Evolutionary conservation across 1,140 invertebrate genomes (phyloP).

Genomic region (Cheumatopsyche charites): DNA sequence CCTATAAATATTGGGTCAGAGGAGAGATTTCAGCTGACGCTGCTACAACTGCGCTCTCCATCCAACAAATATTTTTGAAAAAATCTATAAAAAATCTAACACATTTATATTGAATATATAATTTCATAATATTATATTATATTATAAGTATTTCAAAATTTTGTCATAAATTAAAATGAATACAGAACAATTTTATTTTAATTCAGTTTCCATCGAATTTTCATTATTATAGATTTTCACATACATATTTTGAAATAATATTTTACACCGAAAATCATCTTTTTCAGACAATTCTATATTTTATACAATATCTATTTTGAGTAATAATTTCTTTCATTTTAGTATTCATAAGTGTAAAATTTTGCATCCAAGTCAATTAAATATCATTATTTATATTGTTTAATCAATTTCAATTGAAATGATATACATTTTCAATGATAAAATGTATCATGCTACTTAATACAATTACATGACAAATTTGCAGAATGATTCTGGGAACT

Average conservation of each 20-base stretch:
- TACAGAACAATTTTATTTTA: background rate
- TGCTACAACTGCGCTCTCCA: background rate
- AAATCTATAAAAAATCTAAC: background rate
- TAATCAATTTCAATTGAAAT: too few species aligned
- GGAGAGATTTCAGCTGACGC: too few species aligned
- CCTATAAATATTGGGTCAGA: background rate
- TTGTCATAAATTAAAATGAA: background rate
- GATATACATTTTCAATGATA: too few species aligned
- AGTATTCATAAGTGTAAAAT: background rate
- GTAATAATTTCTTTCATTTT: background rate
- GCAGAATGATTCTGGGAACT: too few species aligned
- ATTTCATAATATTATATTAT: background rate
- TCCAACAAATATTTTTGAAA: background rate
- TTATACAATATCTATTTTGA: background rate
- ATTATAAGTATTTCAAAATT: background rate
- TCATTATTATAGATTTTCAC: background rate
- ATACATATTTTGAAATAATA: background rate
- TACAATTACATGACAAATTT: too few species aligned
- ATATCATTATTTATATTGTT: too few species aligned
- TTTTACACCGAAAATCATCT: too few species aligned
- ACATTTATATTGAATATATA: slow-evolving; percentile 1
- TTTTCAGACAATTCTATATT: background rate
- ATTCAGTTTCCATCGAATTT: background rate
- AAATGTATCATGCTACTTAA: too few species aligned
- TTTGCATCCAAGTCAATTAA: too few species aligned